Conservation (phyloP, 2,113 vertebrate genomes). For the Corythornis cristatus region DNA sequence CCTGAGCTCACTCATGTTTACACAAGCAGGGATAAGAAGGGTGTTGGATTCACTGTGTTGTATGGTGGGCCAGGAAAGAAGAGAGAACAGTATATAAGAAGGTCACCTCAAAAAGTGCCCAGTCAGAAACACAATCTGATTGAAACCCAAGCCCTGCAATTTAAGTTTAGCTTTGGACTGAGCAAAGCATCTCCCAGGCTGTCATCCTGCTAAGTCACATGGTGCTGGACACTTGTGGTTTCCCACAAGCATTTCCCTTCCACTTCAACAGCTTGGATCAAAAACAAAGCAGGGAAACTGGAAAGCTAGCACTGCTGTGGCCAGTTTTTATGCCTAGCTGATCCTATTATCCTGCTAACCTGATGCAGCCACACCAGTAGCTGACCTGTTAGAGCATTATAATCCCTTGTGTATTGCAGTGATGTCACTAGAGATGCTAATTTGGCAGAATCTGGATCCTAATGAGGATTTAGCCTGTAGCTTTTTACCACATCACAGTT, state of each 20-base stretch:
- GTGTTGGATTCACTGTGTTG: background rate
- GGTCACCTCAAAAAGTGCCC: background rate
- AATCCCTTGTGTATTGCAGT: rapidly evolving
- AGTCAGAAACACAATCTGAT: background rate
- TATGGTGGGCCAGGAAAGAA: background rate
- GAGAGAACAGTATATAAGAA: background rate
- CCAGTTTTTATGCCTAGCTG: background rate
- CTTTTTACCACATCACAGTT: background rate
- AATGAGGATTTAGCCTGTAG: background rate
- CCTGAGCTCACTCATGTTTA: background rate
- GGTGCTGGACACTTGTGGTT: background rate
- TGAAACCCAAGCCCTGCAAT: background rate
- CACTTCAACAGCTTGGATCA: background rate
- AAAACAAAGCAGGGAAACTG: background rate
- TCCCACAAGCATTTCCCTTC: rapidly evolving
- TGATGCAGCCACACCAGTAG: background rate
- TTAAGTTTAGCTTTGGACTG: background rate
- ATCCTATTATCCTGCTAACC: background rate
- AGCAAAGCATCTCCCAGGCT: background rate
- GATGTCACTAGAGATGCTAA: background rate
- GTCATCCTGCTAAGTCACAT: background rate
- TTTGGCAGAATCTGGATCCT: background rate
- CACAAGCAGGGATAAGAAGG: background rate
- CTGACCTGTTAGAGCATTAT: background rate
- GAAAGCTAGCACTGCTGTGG: rapidly evolving